Evolutionary conservation across 2,797 vertebrate genomes (phyloP), one percentile per base, ranked within the genome.

Genomic region (Myotis planiceps): DNA sequence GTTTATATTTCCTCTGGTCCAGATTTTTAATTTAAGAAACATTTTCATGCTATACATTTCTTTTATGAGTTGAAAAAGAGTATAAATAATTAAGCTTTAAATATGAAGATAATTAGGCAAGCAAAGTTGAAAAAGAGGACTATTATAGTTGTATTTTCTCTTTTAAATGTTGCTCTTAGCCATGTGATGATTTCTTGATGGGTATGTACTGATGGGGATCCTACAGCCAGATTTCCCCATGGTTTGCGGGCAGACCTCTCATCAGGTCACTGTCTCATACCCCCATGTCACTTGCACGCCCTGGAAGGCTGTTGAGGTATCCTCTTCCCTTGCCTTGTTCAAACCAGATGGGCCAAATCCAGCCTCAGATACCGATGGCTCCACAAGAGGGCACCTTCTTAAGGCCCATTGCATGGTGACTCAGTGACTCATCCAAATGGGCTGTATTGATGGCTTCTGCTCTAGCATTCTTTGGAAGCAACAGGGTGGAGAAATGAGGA

Each of bases 1-100:
- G 71, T 95, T 95, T 90, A 15, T 84, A 47, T 97, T 96, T 93
- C 74, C 74, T 92, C 81, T 90, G 51, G 55, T 72, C 34, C 51
- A 90, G 69, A 95, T 79, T 93, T 94, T 92, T 86, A 60, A 93
- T 92, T 68, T 18, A 47, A 65, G 87, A 88, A 86, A 42, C 12
- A 42, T 65, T 76, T 88, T 37, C 66, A 32, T 58, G 60, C 51
- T 81, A 6, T 29, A 9, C 13, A 3, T 79, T 19, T 90, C 9
- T 63, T 47, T 90, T 37, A 2, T 66, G 51, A 21, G 27, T 85
- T 93, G 78, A 96, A 53, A 85, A 71, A 27, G 60, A 85, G 34
- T 60, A 72, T 29, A 93, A 87, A 86, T 82, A 71, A 27, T 89
- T 81, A 49, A 39, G 87, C 45, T 83, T 87, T 47, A 65, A 74